These are phyloP conservation scores for Camponotus vicinus DNA, from an alignment of 1,140 invertebrate genomes.

Conservation along the genomic window DNA sequence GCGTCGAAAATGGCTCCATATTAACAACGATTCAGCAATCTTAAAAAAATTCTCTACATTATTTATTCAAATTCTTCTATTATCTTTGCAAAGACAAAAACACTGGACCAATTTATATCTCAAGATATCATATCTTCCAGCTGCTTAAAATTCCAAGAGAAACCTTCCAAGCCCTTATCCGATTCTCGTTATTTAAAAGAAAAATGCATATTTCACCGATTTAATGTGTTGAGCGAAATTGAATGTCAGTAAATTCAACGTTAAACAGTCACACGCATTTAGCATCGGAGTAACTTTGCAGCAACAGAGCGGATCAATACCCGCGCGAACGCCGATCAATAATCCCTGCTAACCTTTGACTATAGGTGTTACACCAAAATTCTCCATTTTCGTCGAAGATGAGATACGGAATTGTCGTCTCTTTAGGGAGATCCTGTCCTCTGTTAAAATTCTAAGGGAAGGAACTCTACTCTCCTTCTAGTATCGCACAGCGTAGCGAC, in stretches of 20 bases:
- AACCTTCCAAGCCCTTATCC: too few species aligned
- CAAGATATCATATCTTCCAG: too few species aligned
- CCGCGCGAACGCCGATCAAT: conserved; percentile 46
- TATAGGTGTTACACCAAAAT: conserved; percentile 8
- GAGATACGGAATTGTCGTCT: neutral
- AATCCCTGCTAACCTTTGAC: conserved; percentile 31
- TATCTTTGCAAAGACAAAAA: too few species aligned
- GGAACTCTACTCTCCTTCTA: conserved; percentile 59
- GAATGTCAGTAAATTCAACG: conserved; percentile 7
- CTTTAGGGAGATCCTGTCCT: neutral
- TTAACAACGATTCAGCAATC: neutral
- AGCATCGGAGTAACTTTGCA: conserved; percentile 50
- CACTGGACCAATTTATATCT: too few species aligned
- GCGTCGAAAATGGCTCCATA: neutral
- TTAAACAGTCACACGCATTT: conserved; percentile 38
- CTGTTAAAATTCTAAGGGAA: conserved; percentile 32
- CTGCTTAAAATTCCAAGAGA: too few species aligned
- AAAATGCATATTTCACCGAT: neutral
- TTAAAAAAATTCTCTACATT: neutral
- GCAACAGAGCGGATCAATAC: conserved; percentile 48
- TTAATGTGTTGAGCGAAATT: neutral
- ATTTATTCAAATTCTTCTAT: neutral
- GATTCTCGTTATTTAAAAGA: neutral
- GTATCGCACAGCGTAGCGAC: conserved; percentile 68
- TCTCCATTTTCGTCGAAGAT: neutral